Conservation (phyloP, 2,888 invertebrate species). For the Saturnia pavonia region DNA sequence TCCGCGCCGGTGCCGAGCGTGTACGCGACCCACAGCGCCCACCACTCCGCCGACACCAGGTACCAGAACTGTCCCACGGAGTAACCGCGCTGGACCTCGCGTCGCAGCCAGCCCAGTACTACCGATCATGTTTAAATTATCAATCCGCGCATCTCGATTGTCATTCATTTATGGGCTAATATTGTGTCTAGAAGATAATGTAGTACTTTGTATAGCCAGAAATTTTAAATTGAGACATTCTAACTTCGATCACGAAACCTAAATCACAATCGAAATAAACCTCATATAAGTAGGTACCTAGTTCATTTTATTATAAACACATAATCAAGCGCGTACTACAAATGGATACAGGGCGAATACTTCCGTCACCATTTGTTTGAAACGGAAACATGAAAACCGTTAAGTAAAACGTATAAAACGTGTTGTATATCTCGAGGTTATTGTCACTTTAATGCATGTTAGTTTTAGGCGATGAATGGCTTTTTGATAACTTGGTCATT, state of each 20-base stretch:
- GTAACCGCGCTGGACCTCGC: slow-evolving; percentile 89
- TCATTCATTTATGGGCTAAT: neutral
- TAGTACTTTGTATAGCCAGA: neutral
- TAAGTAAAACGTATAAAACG: too few species aligned
- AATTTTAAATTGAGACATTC: too few species aligned
- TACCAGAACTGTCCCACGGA: slow-evolving; percentile 94
- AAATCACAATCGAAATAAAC: too few species aligned
- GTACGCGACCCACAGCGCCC: slow-evolving; percentile 90
- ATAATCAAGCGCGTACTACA: neutral
- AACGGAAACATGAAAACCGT: neutral
- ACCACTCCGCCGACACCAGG: slow-evolving; percentile 92
- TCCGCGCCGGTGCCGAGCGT: slow-evolving; percentile 72
- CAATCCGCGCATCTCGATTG: neutral
- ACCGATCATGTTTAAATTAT: slow-evolving; percentile 15
- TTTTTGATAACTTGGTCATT: too few species aligned
- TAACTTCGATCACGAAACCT: too few species aligned
- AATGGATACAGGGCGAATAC: neutral
- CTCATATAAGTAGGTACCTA: too few species aligned
- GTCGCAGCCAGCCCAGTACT: slow-evolving; percentile 90
- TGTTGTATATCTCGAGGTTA: too few species aligned
- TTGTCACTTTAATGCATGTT: too few species aligned
- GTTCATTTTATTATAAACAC: neutral
- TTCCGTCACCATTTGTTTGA: neutral
- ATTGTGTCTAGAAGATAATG: neutral
- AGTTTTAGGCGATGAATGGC: too few species aligned